These are phyloP conservation scores for Aurelia aurita DNA, from an alignment of 30 jellyfish, hydroid and myxozoan genomes.

Conservation along the genomic window DNA sequence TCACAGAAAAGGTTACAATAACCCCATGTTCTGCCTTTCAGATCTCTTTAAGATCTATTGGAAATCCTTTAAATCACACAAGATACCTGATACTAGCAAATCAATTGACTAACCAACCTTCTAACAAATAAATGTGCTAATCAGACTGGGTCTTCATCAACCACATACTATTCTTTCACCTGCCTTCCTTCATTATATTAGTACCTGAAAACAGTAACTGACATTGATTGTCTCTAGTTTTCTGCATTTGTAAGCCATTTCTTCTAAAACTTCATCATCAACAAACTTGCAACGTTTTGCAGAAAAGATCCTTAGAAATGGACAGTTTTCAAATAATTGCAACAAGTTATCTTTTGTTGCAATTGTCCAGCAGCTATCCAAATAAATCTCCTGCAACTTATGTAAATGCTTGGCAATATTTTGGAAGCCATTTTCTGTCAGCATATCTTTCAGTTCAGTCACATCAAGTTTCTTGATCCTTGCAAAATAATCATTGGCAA, in stretches of 20 bases:
- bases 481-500: conserved; percentile 11
- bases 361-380: conserved; percentile 68
- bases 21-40: too few species aligned
- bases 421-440: conserved; percentile 41
- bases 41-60: too few species aligned
- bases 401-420: conserved; percentile 30
- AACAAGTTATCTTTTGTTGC: conserved; percentile 31
- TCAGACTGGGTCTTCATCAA: too few species aligned
- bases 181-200: too few species aligned
- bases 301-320: conserved; percentile 22
- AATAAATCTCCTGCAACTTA: conserved; percentile 33
- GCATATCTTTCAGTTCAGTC: conserved; percentile 18
- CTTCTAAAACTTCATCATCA: conserved; percentile 64
- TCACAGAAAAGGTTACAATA: too few species aligned
- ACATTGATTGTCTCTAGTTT: conserved; percentile 29
- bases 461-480: conserved; percentile 38
- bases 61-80: too few species aligned
- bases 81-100: too few species aligned
- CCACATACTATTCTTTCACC: too few species aligned
- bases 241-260: conserved; percentile 36
- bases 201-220: conserved; percentile 62
- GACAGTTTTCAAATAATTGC: conserved; percentile 25
- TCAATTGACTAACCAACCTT: too few species aligned
- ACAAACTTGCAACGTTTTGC: conserved; percentile 68
- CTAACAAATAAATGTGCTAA: too few species aligned